Conservation (phyloP, 2,113 vertebrate species). For the Ammodytes dubius region DNA sequence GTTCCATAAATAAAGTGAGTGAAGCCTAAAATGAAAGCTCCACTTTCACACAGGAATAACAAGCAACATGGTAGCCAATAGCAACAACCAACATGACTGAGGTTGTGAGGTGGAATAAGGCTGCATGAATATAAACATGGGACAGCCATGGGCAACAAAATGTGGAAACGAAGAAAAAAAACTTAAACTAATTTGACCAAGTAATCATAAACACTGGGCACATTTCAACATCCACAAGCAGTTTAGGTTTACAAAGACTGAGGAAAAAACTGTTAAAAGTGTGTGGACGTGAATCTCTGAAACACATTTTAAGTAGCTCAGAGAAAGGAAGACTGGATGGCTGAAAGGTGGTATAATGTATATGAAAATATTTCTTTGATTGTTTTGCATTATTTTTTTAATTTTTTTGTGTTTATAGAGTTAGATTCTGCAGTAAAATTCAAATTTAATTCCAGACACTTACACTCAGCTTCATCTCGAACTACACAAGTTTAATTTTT, state of each 20-base stretch:
- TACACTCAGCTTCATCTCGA: not conserved
- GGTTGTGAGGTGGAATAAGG: slow-evolving; percentile 45
- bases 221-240: slow-evolving; percentile 50
- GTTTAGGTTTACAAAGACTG: slow-evolving; percentile 27
- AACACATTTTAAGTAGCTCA: not conserved
- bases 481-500: not conserved
- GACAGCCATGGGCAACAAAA: slow-evolving; percentile 47
- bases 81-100: slow-evolving; percentile 49
- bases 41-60: slow-evolving; percentile 53
- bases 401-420: not conserved
- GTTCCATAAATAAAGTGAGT: slow-evolving; percentile 37
- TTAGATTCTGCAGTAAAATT: not conserved
- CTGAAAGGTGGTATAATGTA: not conserved
- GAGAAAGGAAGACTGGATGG: not conserved
- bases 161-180: no score
- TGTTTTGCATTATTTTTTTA: not conserved
- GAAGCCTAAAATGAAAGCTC: slow-evolving; percentile 39
- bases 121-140: slow-evolving; percentile 75
- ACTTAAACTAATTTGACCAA: slow-evolving; percentile 30
- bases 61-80: slow-evolving; percentile 51
- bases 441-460: slow-evolving; percentile 1
- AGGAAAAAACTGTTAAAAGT: slow-evolving; percentile 7
- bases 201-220: slow-evolving; percentile 27
- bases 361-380: not conserved
- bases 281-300: not conserved